phyloP scores from a whole-genome alignment of 2,888 invertebrate genomes.

The Synergus japonicus region DNA sequence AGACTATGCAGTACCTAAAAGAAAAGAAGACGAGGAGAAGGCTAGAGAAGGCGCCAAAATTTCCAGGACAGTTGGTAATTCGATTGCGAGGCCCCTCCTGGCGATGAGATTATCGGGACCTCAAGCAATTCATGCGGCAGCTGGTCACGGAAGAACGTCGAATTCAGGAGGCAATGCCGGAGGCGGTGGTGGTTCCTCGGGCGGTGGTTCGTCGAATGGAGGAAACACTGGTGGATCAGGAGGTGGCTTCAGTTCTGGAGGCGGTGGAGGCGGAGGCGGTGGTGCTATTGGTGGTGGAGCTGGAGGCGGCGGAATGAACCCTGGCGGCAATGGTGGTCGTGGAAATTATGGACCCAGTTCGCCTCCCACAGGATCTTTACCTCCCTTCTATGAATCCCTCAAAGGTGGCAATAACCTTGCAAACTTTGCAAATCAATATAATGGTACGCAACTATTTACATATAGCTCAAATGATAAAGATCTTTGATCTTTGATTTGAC shows the following conservation, averaged over 20 bases:
- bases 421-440: conserved; percentile 82
- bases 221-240: conserved; percentile 78
- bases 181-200: conserved; percentile 64
- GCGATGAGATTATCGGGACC: conserved; percentile 73
- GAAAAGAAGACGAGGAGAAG: conserved; percentile 81
- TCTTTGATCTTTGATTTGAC: neutral
- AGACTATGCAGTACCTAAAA: conserved; percentile 92
- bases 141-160: conserved; percentile 86
- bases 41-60: conserved; percentile 79
- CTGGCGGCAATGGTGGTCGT: conserved; percentile 87
- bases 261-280: conserved; percentile 79
- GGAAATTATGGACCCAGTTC: conserved; percentile 93
- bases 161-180: conserved; percentile 78
- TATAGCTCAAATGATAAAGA: neutral
- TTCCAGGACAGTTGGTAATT: conserved; percentile 70
- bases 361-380: conserved; percentile 91
- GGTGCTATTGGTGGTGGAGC: conserved; percentile 81
- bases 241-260: conserved; percentile 79
- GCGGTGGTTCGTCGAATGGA: conserved; percentile 74
- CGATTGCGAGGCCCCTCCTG: conserved; percentile 72
- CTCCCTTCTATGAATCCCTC: conserved; percentile 93
- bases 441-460: conserved; percentile 68
- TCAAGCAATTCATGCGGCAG: conserved; percentile 79
- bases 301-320: conserved; percentile 87
- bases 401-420: conserved; percentile 87